These are phyloP conservation scores for Orchesella cincta DNA, from an alignment of 1,140 invertebrate species.

Conservation along the genomic window DNA sequence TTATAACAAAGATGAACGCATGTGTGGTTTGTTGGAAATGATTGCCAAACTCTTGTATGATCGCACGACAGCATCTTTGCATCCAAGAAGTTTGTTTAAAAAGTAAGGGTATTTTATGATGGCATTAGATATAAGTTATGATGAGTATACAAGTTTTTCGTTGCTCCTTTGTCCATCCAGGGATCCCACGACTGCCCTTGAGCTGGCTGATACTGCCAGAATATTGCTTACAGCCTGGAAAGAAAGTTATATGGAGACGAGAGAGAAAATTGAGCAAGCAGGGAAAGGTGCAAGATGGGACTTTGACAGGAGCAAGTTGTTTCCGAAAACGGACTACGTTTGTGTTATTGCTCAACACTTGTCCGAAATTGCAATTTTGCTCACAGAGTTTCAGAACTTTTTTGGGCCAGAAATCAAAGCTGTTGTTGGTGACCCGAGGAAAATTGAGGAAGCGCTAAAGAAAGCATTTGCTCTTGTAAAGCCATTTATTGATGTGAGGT, in stretches of 20 bases:
- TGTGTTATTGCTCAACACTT: slow-evolving; percentile 73
- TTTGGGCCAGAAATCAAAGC: slow-evolving; percentile 82
- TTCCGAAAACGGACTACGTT: slow-evolving; percentile 81
- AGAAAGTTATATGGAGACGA: slow-evolving; percentile 68
- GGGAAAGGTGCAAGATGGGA: slow-evolving; percentile 85
- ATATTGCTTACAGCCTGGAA: slow-evolving; percentile 77
- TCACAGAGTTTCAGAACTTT: slow-evolving; percentile 84
- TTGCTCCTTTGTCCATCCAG: slow-evolving; percentile 20
- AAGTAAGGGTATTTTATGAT: slow-evolving; percentile 61
- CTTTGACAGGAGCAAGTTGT: slow-evolving; percentile 78
- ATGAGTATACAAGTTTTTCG: too few species aligned
- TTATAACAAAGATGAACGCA: slow-evolving; percentile 71
- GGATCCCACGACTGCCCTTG: slow-evolving; percentile 29
- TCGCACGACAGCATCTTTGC: slow-evolving; percentile 71
- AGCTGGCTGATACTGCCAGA: slow-evolving; percentile 40
- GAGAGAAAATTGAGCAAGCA: slow-evolving; percentile 76
- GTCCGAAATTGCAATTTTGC: slow-evolving; percentile 70
- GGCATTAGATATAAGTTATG: too few species aligned
- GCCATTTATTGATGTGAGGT: slow-evolving; percentile 74
- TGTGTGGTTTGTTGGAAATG: slow-evolving; percentile 73
- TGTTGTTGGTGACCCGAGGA: slow-evolving; percentile 77
- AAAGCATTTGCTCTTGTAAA: slow-evolving; percentile 66
- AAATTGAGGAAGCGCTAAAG: slow-evolving; percentile 78
- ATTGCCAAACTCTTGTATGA: slow-evolving; percentile 78
- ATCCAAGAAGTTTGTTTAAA: slow-evolving; percentile 70